These are phyloP conservation scores for Pituophis catenifer DNA, from an alignment of 2,113 vertebrate genomes.

Conservation along the genomic window DNA sequence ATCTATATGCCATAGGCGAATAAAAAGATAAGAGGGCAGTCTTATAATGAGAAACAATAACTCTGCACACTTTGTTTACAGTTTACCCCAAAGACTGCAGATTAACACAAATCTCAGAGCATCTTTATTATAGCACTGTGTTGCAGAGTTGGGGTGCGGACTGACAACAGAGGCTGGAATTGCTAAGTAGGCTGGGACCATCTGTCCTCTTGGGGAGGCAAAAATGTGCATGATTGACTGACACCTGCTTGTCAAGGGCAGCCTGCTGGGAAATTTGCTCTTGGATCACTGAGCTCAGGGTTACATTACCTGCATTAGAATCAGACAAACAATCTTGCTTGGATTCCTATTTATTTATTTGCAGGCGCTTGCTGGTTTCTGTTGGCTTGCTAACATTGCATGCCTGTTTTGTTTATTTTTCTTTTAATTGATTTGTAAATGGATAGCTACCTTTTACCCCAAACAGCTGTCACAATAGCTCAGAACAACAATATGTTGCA, in stretches of 20 bases:
- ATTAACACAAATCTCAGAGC: slow-evolving; percentile 70
- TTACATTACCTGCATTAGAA: slow-evolving; percentile 81
- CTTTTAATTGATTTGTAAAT: not conserved
- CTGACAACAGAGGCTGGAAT: slow-evolving; percentile 71
- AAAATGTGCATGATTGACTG: slow-evolving; percentile 76
- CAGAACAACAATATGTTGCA: not conserved
- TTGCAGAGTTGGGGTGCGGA: slow-evolving; percentile 46
- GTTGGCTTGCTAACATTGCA: not conserved
- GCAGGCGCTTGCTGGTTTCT: not conserved
- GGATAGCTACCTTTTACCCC: not conserved
- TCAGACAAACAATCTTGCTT: slow-evolving; percentile 65
- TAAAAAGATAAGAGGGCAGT: slow-evolving; percentile 61
- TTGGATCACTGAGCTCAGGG: slow-evolving; percentile 74
- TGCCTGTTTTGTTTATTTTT: not conserved
- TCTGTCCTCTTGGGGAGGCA: slow-evolving; percentile 73
- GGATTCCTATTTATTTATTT: slow-evolving; percentile 26
- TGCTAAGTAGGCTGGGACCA: slow-evolving; percentile 75
- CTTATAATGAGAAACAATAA: slow-evolving; percentile 70
- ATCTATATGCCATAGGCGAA: slow-evolving; percentile 57
- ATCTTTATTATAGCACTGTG: slow-evolving; percentile 65
- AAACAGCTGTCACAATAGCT: not conserved
- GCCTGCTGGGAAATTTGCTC: slow-evolving; percentile 77
- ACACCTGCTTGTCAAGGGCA: slow-evolving; percentile 82
- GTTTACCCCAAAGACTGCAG: slow-evolving; percentile 73
- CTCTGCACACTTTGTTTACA: slow-evolving; percentile 69